Percentiles rank a stretch among this genome's conserved stretches.
Conservation (phyloP, 2,888 invertebrate genomes). For the Mallateleia sp. region DNA sequence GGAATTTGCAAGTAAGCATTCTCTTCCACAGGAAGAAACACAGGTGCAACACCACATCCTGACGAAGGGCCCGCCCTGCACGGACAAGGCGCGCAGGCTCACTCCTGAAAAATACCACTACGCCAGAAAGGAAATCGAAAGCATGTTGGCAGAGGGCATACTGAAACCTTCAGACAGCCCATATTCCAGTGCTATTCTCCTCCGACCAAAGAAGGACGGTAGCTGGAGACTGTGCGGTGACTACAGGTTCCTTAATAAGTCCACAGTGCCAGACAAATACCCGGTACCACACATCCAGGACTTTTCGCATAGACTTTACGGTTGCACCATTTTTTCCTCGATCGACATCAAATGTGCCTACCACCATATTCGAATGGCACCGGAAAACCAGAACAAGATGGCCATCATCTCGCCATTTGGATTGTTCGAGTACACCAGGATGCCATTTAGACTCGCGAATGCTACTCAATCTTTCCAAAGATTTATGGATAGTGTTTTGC, state of each 20-base stretch:
- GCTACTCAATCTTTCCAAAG: too few species aligned
- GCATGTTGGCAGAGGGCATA: background rate
- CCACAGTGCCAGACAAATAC: background rate
- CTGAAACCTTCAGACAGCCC: background rate
- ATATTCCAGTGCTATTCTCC: background rate
- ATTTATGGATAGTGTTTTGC: too few species aligned
- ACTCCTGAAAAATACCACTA: background rate
- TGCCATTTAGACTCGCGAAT: too few species aligned
- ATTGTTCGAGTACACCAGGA: too few species aligned
- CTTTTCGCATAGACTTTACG: background rate
- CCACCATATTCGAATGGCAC: too few species aligned
- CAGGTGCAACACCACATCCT: background rate
- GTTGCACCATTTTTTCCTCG: background rate
- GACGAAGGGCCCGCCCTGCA: background rate
- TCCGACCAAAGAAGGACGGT: background rate
- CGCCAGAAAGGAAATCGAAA: background rate
- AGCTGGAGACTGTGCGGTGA: background rate
- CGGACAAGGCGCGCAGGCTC: background rate
- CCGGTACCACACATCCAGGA: background rate
- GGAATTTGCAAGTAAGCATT: too few species aligned
- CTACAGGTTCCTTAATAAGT: background rate
- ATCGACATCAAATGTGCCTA: too few species aligned
- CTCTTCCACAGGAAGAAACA: background rate
- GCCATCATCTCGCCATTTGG: too few species aligned
- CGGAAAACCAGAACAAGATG: too few species aligned